Evolutionary conservation across 2,113 vertebrate genomes (phyloP).

Genomic region (Lagopus leucura): DNA sequence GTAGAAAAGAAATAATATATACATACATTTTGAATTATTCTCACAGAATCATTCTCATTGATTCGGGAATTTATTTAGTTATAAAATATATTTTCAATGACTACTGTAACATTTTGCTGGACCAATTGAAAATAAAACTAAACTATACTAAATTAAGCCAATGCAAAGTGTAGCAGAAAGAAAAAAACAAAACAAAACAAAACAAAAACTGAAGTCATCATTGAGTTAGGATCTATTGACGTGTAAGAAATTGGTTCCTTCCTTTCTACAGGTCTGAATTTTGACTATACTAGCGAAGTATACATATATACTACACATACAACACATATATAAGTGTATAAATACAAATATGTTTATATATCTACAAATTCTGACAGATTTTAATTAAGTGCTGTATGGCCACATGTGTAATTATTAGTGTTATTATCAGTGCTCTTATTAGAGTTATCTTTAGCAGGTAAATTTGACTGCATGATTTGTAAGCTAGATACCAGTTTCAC

Average conservation of each 20-base stretch:
- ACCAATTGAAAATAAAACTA: too few species aligned
- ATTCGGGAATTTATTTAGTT: neutral
- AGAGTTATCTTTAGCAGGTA: neutral
- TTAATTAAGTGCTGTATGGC: neutral
- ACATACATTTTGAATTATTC: neutral
- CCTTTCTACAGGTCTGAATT: neutral
- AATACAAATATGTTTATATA: fast-evolving
- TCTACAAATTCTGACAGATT: neutral
- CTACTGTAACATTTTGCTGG: neutral
- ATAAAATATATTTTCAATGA: neutral
- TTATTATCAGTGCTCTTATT: too few species aligned
- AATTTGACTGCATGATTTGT: neutral
- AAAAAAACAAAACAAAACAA: neutral
- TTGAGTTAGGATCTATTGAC: neutral
- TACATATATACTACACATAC: neutral
- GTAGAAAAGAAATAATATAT: neutral
- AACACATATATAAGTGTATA: neutral
- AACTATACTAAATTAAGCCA: too few species aligned
- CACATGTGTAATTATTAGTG: neutral
- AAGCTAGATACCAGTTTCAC: neutral
- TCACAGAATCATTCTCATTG: neutral
- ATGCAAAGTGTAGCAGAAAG: neutral
- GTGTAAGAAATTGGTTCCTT: neutral
- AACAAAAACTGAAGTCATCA: too few species aligned
- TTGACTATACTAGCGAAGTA: neutral